Conservation (phyloP, 2,797 vertebrate species). For the Simalia tracyae region DNA sequence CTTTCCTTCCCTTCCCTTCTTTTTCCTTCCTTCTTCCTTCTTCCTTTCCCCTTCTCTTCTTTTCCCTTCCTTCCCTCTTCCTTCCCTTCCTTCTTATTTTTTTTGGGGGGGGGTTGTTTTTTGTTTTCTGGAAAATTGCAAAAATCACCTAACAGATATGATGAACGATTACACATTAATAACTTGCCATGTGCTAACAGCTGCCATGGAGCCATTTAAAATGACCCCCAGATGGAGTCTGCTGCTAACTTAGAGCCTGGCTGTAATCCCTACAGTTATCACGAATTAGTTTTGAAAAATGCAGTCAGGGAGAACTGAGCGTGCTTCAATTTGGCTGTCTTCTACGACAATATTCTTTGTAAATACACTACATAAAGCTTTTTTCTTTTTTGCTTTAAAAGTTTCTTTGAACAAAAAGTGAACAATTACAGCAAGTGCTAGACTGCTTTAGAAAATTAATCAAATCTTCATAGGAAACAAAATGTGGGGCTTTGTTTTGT, state of each 20-base stretch:
- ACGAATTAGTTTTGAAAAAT: background rate
- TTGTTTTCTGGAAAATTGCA: background rate
- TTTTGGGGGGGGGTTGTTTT: background rate
- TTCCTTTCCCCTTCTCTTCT: too few species aligned
- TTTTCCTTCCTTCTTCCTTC: too few species aligned
- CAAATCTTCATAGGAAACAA: background rate
- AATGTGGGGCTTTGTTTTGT: background rate
- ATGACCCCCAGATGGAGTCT: slow-evolving; percentile 6
- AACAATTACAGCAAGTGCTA: background rate
- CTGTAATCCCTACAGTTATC: background rate
- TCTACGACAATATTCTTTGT: background rate
- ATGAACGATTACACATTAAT: slow-evolving; percentile 11
- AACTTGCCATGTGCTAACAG: background rate
- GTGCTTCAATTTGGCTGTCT: background rate
- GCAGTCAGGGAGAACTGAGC: background rate
- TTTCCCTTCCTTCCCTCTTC: background rate
- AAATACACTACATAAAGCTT: slow-evolving; percentile 6
- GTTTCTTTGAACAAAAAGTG: background rate
- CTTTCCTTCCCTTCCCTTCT: too few species aligned
- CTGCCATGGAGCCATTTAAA: slow-evolving; percentile 21
- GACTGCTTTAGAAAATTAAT: slow-evolving; percentile 5
- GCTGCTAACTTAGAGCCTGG: background rate
- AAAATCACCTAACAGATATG: background rate
- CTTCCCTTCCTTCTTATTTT: background rate
- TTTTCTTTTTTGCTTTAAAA: background rate